phyloP scores from a whole-genome alignment of 2,888 invertebrate genomes.

The Rhyacophila evoluta region DNA sequence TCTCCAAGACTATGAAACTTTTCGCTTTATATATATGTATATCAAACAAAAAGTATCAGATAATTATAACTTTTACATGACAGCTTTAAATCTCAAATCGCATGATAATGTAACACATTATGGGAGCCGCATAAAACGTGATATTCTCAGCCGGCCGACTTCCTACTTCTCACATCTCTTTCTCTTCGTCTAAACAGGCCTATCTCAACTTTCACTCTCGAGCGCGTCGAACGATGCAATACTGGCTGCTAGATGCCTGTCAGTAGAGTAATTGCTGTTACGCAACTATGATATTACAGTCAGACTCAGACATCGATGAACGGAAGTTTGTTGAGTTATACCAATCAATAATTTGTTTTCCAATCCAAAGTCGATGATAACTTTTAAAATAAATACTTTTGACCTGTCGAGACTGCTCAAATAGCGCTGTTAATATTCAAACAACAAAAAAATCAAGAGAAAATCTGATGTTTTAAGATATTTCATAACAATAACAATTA shows the following conservation, averaged over 20 bases:
- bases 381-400: too few species aligned
- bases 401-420: too few species aligned
- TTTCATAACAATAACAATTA: too few species aligned
- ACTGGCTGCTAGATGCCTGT: neutral
- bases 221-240: neutral
- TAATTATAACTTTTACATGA: neutral
- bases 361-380: too few species aligned
- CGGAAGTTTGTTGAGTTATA: neutral
- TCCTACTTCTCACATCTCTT: conserved; percentile 19
- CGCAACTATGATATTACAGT: neutral
- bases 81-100: neutral
- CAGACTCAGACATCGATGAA: neutral
- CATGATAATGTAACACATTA: neutral
- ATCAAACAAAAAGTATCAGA: neutral
- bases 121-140: neutral
- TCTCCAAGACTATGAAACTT: neutral
- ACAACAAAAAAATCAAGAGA: too few species aligned
- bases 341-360: neutral
- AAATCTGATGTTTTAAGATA: too few species aligned
- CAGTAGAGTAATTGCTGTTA: neutral
- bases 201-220: conserved; percentile 7
- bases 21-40: neutral
- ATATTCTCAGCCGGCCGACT: neutral
- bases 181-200: neutral
- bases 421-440: too few species aligned